These are phyloP conservation scores for Oryzias curvinotus DNA, from an alignment of 2,113 vertebrate genomes.

Conservation along the genomic window DNA sequence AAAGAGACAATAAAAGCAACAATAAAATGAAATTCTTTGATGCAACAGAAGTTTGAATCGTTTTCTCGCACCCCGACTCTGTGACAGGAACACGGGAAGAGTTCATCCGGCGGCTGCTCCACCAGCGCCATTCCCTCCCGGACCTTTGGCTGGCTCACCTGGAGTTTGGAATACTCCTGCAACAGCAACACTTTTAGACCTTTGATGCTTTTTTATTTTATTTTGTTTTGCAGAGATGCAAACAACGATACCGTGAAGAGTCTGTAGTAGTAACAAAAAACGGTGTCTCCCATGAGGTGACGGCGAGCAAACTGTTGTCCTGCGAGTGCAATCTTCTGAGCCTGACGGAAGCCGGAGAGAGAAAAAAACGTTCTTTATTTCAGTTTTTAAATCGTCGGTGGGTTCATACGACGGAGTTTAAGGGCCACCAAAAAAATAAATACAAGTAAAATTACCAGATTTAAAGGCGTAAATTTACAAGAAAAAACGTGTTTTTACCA, in stretches of 20 bases:
- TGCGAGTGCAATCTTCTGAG: constrained; percentile 85
- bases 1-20: too few relatives aligned
- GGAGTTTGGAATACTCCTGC: constrained; percentile 87
- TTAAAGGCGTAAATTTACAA: too few relatives aligned
- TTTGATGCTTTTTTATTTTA: neutral
- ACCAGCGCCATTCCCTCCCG: constrained; percentile 89
- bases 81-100: constrained; percentile 91
- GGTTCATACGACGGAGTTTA: too few relatives aligned
- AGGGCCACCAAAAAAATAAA: too few relatives aligned
- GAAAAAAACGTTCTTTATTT: neutral
- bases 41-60: neutral
- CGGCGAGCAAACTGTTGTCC: constrained; percentile 92
- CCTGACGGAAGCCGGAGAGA: constrained; percentile 68
- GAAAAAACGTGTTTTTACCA: too few relatives aligned
- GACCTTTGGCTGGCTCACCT: constrained; percentile 85
- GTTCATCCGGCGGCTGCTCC: constrained; percentile 87
- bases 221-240: neutral
- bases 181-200: constrained; percentile 14
- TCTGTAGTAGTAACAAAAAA: constrained; percentile 96
- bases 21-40: too few relatives aligned
- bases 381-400: too few relatives aligned
- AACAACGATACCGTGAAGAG: constrained; percentile 87
- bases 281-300: constrained; percentile 88
- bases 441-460: too few relatives aligned
- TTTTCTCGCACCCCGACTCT: constrained; percentile 76